These are phyloP conservation scores for Cephus spinipes DNA, from an alignment of 2,888 invertebrate species.

Conservation along the genomic window DNA sequence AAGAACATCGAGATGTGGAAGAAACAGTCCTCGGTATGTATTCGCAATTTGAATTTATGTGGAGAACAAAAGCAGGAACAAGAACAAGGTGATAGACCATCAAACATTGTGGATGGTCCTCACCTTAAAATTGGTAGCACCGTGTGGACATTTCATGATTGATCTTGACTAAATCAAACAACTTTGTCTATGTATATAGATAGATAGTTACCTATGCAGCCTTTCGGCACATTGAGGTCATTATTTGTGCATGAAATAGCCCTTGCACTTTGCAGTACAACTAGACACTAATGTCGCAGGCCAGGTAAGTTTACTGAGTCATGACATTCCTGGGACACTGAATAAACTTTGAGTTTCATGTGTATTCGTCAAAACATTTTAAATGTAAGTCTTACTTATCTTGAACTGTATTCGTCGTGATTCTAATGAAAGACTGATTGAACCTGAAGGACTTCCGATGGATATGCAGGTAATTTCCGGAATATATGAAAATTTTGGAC, in stretches of 20 bases:
- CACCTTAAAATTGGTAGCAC: background rate
- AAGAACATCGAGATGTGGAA: conserved; percentile 99
- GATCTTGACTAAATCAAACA: background rate
- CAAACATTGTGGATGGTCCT: background rate
- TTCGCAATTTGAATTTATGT: conserved; percentile 27
- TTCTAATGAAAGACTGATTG: background rate
- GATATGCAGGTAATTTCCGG: background rate
- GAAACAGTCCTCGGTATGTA: conserved; percentile 93
- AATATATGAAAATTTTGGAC: background rate
- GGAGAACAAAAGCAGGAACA: background rate
- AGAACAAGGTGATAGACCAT: background rate
- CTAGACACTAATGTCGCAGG: background rate
- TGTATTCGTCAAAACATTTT: background rate
- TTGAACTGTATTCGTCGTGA: background rate
- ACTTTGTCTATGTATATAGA: background rate
- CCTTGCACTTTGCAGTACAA: background rate
- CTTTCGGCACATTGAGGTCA: background rate
- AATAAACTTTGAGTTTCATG: background rate
- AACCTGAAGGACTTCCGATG: background rate
- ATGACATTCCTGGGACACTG: background rate
- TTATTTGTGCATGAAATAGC: background rate
- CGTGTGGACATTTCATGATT: background rate
- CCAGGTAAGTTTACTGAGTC: background rate
- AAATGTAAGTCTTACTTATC: background rate
- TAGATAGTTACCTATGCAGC: background rate